Base-by-base conservation (phyloP, 2,888 invertebrate genomes). In the Eumerus sabulonum region DNA sequence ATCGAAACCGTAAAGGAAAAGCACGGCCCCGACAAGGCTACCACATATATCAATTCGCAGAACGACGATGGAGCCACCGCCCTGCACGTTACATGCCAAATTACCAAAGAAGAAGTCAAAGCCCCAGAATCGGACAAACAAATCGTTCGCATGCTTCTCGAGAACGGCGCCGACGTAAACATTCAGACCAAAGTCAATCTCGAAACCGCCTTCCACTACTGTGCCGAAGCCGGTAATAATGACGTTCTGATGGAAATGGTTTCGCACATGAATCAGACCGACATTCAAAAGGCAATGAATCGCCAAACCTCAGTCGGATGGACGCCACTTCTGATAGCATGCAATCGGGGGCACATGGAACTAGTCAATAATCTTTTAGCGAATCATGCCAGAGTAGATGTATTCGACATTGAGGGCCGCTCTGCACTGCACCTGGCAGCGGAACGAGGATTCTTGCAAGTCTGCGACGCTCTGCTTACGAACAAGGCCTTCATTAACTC, bases 401-500 rank as follows among this genome's bases (percentile, higher is more conserved):
- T 99, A 0, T 99, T 99, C 88, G 99, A 99, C 87, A 94, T 93
- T 82, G 98, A 99, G 89, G 96, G 96, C 36, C 91, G 98, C 85
- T 98, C 98, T 1, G 98, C 98, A 0, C 91, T 99, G 56, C 98
- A 99, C 89, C 90, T 98, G 84, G 98, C 98, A 12, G 97, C 98
- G 0, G 98, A 98, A 89, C 94, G 95, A 85, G 98, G 98, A 1
- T 98, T 94, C 86, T 91, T 98, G 84, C 93, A 94, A 90, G 96
- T 96, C 0, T 96, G 96, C 88, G 96, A 96, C 90, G 96, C 92
- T 0, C 90, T 99, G 59, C 91, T 99, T 44, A 94, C 96, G 56
- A 95, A 98, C 90, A 99, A 99, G 90, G 99, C 99, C 0, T 99
- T 99, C 89, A 99, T 99, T 82, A 99, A 99, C 90, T 98, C 98